Conservation (phyloP, 2,797 vertebrate genomes). For the Carcharodon carcharias region DNA sequence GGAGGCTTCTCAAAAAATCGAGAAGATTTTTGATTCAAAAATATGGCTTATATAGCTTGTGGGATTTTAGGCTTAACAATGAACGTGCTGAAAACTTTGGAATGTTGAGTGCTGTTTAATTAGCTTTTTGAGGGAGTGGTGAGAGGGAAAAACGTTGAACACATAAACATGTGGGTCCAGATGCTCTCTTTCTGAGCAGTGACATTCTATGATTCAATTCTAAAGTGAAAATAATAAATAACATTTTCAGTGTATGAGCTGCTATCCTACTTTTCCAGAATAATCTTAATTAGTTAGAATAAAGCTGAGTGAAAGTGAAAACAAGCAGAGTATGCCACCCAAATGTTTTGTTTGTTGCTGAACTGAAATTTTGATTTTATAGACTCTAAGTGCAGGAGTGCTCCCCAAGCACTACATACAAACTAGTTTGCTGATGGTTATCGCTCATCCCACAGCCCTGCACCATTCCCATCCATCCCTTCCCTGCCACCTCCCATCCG, state of each 20-base stretch:
- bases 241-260: background rate
- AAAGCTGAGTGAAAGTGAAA: background rate
- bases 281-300: background rate
- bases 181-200: background rate
- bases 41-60: background rate
- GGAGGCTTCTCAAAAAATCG: background rate
- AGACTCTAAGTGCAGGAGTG: background rate
- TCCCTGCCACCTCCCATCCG: no score
- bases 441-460: no score
- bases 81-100: background rate
- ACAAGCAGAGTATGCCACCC: background rate
- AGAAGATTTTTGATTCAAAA: background rate
- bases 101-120: background rate
- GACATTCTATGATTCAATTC: background rate
- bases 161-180: background rate
- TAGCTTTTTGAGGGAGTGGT: background rate
- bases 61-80: background rate
- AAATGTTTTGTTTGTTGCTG: background rate
- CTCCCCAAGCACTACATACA: background rate
- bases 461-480: background rate
- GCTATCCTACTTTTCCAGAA: background rate
- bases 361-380: background rate
- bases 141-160: background rate
- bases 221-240: background rate
- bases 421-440: background rate